Conservation (phyloP, 1,140 invertebrate genomes). For the Monochamus saltuarius region DNA sequence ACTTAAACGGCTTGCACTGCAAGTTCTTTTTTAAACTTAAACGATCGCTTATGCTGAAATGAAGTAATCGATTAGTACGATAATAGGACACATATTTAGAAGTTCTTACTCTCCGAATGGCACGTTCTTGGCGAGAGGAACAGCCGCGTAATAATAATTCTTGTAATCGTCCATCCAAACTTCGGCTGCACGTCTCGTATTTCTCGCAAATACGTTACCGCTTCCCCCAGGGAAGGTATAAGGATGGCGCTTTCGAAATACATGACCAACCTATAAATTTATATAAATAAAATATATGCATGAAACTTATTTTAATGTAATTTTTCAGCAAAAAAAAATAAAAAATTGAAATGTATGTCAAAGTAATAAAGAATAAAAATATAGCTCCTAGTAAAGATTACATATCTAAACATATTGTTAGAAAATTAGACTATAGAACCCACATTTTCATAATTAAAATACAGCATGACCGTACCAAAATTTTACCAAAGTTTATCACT, state of each 20-base stretch:
- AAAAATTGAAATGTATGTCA: too few species aligned
- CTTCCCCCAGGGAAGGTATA: conserved; percentile 94
- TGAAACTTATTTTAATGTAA: too few species aligned
- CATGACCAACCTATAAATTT: conserved; percentile 70
- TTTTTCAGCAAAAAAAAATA: too few species aligned
- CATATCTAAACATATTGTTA: too few species aligned
- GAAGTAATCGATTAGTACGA: background rate
- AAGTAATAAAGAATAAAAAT: too few species aligned
- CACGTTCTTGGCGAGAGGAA: conserved; percentile 82
- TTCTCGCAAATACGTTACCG: conserved; percentile 85
- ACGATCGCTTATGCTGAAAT: conserved; percentile 80
- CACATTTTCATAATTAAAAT: too few species aligned
- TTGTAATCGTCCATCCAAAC: conserved; percentile 97
- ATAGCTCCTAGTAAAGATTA: too few species aligned
- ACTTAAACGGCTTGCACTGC: conserved; percentile 93
- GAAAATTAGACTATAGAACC: too few species aligned
- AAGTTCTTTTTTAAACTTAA: conserved; percentile 78
- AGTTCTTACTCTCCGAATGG: conserved; percentile 84
- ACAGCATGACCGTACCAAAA: too few species aligned
- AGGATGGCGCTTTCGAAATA: conserved; percentile 91
- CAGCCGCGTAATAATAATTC: conserved; percentile 85
- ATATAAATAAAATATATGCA: too few species aligned
- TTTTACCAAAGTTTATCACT: too few species aligned
- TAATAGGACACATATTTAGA: background rate
- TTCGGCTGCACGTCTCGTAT: conserved; percentile 86